Evolutionary conservation across 2,888 invertebrate species (phyloP).

Genomic region (Lycophotia porphyrea): DNA sequence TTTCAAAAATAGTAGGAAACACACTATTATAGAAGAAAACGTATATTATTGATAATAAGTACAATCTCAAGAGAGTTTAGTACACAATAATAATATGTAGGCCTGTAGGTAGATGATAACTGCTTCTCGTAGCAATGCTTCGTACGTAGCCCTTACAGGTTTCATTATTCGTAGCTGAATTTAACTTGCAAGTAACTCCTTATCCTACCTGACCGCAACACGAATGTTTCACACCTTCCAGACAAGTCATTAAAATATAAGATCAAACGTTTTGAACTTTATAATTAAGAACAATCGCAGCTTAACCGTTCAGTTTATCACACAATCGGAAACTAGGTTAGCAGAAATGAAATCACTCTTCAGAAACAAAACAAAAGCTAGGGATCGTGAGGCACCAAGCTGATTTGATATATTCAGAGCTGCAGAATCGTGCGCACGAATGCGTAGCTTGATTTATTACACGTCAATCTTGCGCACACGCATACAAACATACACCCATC

Average conservation of each 20-base stretch:
- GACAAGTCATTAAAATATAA: slow-evolving; percentile 45
- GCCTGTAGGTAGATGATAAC: not conserved
- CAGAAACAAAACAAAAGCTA: slow-evolving; percentile 83
- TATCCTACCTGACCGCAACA: not conserved
- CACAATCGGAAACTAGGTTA: slow-evolving; percentile 78
- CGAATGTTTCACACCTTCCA: slow-evolving; percentile 27
- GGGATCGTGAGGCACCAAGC: slow-evolving; percentile 88
- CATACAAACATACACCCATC: slow-evolving; percentile 58
- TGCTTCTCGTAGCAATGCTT: not conserved
- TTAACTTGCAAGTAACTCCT: not conserved
- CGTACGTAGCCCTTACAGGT: no score
- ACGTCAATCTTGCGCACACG: slow-evolving; percentile 62
- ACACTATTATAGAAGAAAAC: not conserved
- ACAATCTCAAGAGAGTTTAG: not conserved
- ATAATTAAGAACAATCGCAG: slow-evolving; percentile 47
- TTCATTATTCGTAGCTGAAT: not conserved
- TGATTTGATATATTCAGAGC: slow-evolving; percentile 86
- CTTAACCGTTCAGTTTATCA: slow-evolving; percentile 52
- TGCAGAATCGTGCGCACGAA: slow-evolving; percentile 86
- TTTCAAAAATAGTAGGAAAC: not conserved
- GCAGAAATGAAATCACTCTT: slow-evolving; percentile 79
- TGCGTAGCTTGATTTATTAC: slow-evolving; percentile 84
- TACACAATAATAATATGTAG: not conserved
- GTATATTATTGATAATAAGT: not conserved
- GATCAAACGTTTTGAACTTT: slow-evolving; percentile 39